A percentile compares a stretch with the other conserved stretches of the same genome.
phyloP scores from a whole-genome alignment of 2,113 vertebrate species.

The Orycteropus afer region DNA sequence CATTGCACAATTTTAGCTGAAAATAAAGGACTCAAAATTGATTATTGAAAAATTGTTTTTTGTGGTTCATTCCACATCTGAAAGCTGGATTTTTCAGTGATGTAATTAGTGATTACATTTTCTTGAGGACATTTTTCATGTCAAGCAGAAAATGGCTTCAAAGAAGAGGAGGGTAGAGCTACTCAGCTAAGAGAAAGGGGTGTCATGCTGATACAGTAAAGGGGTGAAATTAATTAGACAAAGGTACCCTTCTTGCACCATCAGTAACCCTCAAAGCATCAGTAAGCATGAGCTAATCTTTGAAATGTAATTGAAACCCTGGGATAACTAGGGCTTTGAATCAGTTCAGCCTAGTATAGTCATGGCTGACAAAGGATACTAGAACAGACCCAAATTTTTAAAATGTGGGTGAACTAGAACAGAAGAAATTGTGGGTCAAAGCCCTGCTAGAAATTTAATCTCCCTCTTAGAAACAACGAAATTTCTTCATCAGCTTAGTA shows the following conservation, averaged over 20 bases:
- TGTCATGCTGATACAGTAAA: background rate
- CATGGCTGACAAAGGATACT: too few species aligned
- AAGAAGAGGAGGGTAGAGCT: background rate
- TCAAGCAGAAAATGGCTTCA: background rate
- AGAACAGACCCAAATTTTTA: too few species aligned
- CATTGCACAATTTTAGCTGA: background rate
- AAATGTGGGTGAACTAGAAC: too few species aligned
- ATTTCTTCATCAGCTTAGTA: too few species aligned
- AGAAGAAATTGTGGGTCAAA: too few species aligned
- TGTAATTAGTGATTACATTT: slow-evolving; percentile 61
- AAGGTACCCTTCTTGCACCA: background rate
- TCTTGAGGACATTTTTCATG: slow-evolving; percentile 48
- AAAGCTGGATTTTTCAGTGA: slow-evolving; percentile 21
- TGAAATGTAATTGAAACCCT: background rate
- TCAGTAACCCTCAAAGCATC: background rate
- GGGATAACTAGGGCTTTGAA: too few species aligned
- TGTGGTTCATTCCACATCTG: slow-evolving; percentile 15
- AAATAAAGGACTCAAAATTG: slow-evolving; percentile 51
- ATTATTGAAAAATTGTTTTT: slow-evolving; percentile 51
- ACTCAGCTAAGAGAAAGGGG: background rate
- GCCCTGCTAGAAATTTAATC: too few species aligned
- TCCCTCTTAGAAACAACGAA: too few species aligned
- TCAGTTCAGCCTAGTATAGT: too few species aligned
- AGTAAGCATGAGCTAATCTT: background rate
- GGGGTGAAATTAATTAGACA: background rate